Base-by-base conservation (phyloP, 2,888 invertebrate genomes). In the Athetis lepigone region DNA sequence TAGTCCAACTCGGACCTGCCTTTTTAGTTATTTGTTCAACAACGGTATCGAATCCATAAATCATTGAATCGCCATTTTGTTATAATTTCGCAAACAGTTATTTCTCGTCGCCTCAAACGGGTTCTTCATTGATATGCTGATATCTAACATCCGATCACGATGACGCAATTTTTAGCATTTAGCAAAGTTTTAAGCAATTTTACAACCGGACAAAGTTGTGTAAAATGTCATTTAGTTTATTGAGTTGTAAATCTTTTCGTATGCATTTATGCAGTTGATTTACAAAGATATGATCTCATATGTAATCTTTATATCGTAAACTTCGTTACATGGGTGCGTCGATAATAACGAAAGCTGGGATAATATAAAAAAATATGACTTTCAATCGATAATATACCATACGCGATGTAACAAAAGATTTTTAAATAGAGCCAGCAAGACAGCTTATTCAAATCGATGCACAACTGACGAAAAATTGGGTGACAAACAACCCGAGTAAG, bases 121-220 rank as follows among this genome's bases (percentile, higher is more conserved):
- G 50, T 67, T 66, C 16, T 51, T 54, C 58, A 39, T 46, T 45
- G 52, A 54, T 54, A 27, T 23, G 33, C 40, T 45, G 52, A 54
- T 54, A 27, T 23, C 18, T 37, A 36, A 37, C 40, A 59, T 50
- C 69, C 43, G 49, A 54, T 8, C 23, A n/a, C 2, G 2, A 7
- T 66, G 57, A 56, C 40, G 75, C 54, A 74, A 70, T 25, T 8
- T 47, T 29, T 67, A 21, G 43, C 49, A 50, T 67, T 70, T 50
- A 54, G 19, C 46, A 19, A 23, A 23, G 50, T 52, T 66, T 52
- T 40, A 37, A 40, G 46, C 64, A 50, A 59, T 64, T 56, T 64
- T 51, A 42, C 33, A 25, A 54, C 42, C 42, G 29, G 36, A 49
- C 40, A n/a, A 21, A 36, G 2, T 72, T 72, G 45, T 65, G 66